These are phyloP conservation scores for Lutraria lutraria DNA, from an alignment of 2,888 invertebrate species.

Conservation along the genomic window DNA sequence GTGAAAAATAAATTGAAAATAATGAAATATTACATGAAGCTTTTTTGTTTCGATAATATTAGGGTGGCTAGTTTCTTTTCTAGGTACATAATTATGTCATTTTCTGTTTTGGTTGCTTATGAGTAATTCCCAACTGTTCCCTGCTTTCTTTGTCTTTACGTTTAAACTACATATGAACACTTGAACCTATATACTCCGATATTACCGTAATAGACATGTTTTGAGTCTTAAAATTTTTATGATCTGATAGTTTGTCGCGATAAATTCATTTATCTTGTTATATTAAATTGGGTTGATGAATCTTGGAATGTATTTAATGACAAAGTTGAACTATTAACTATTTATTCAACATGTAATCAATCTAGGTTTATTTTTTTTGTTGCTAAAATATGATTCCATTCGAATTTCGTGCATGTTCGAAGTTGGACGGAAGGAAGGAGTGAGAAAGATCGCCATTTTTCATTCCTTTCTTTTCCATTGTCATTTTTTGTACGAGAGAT, in stretches of 20 bases:
- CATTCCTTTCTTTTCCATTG: conserved; percentile 10
- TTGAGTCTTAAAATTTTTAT: not conserved
- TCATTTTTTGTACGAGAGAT: conserved; percentile 42
- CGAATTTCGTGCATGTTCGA: conserved; percentile 14
- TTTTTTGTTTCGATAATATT: too few species aligned
- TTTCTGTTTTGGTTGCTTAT: not conserved
- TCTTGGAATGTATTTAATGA: not conserved
- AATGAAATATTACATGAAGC: too few species aligned
- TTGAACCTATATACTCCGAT: too few species aligned
- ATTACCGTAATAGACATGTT: not conserved
- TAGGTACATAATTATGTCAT: too few species aligned
- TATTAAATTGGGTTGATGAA: not conserved
- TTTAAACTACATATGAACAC: not conserved
- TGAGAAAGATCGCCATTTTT: conserved; percentile 11
- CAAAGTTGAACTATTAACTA: not conserved
- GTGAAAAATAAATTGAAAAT: too few species aligned
- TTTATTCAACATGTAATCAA: not conserved
- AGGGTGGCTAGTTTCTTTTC: too few species aligned
- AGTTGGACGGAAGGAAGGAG: not conserved
- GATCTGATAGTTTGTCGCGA: too few species aligned
- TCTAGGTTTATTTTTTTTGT: not conserved
- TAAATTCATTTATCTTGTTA: not conserved
- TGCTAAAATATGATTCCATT: conserved; percentile 4
- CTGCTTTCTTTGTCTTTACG: not conserved
- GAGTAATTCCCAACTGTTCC: not conserved